phyloP scores from a whole-genome alignment of 37 sponge, comb jelly and placozoan genomes.

The Mnemiopsis leidyi region DNA sequence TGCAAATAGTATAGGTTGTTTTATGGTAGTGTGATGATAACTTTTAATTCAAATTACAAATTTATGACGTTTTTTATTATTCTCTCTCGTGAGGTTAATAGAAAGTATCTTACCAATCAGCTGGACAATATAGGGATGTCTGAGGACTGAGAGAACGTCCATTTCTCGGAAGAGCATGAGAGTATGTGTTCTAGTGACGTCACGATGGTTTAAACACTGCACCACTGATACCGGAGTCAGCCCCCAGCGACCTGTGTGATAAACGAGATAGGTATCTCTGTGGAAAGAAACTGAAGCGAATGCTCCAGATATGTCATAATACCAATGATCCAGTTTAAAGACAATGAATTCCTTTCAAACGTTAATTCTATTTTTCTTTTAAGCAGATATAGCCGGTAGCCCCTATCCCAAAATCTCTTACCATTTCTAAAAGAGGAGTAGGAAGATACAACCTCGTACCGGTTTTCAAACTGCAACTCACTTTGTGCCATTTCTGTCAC shows the following conservation, averaged over 20 bases:
- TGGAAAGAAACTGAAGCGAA: neutral
- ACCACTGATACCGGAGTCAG: neutral
- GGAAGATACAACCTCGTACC: slow-evolving; percentile 2
- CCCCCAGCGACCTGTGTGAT: slow-evolving; percentile 30
- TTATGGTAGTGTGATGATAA: no score
- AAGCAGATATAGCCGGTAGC: no score
- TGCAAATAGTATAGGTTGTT: no score
- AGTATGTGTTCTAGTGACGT: neutral
- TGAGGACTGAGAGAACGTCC: neutral
- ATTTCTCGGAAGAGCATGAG: slow-evolving; percentile 6
- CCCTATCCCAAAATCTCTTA: neutral
- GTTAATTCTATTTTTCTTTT: no score
- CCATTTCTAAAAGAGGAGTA: slow-evolving; percentile 38
- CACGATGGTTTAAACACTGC: neutral
- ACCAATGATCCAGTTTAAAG: neutral
- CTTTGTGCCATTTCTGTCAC: neutral
- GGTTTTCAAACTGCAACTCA: neutral
- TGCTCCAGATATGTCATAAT: no score
- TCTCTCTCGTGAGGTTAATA: neutral
- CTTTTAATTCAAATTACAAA: neutral
- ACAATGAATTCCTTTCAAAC: neutral
- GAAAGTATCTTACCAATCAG: slow-evolving; percentile 11
- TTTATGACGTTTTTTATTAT: neutral
- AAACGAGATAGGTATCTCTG: no score
- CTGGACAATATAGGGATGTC: slow-evolving; percentile 45